Base-by-base conservation (phyloP, 2,888 invertebrate species). In the Alcis repandata region DNA sequence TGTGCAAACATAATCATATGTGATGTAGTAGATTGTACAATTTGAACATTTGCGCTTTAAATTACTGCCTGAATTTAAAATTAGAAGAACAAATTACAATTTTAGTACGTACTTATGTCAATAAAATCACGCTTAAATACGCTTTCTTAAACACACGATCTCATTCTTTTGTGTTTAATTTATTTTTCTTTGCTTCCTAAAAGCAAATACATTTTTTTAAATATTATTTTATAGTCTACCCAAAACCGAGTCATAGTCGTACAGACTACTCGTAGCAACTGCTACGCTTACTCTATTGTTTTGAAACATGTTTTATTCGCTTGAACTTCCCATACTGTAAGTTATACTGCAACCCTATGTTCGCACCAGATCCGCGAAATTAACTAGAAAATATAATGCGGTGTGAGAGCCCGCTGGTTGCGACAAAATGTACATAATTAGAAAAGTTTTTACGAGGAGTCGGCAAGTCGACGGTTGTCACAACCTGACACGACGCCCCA, bases 401-500 rank as follows among this genome's bases (percentile, higher is more conserved):
- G 79, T 79, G 75, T 74, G 82, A 85, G 83, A 84, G 81, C 75
- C 75, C 76, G 70, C 79, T 68, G 63, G 89, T 91, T 90, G 86
- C 87, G 89, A 87, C 91, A 88, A 90, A 93, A 91, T 91, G 88
- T 89, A 71, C 88, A 90, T 92, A 92, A 92, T 92, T 92, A 93
- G 89, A 88, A 92, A 92, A 92, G 92, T 92, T 93, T 93, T 92
- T 92, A 92, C 86, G 91, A 90, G 88, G 86, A 78, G 74, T 82
- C 85, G 84, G 78, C 84, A 86, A 89, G 87, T 86, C 87, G 87
- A 78, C 86, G 89, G 84, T 83, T 91, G 91, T 90, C 92, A 88
- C 86, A 73, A 80, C 77, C 79, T 83, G 82, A 79, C 82, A 84
- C 88, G 68, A 49, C 79, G 81, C 86, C 87, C 85, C 85, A 87